A percentile compares a stretch with the other conserved stretches of the same genome.
These are phyloP conservation scores for Istiophorus platypterus DNA, from an alignment of 2,113 vertebrate genomes.

Conservation along the genomic window DNA sequence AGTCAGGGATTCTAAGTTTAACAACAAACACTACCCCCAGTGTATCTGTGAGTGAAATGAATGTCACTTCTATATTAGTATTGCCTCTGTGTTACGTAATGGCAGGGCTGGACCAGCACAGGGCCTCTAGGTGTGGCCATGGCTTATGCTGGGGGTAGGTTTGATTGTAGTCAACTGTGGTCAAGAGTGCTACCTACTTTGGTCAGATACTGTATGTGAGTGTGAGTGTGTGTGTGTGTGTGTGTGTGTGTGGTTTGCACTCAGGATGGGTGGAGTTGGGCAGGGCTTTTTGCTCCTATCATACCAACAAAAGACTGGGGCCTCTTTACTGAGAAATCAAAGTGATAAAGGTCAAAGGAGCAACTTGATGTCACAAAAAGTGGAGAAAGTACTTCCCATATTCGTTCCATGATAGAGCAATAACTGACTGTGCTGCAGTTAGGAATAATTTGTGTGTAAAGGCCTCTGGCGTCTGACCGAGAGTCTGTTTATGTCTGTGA, in stretches of 20 bases:
- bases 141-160: slow-evolving; percentile 11
- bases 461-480: background rate
- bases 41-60: background rate
- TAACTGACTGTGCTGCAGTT: background rate
- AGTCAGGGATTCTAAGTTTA: slow-evolving; percentile 22
- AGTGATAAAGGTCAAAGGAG: slow-evolving; percentile 43
- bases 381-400: background rate
- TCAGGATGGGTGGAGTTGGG: slow-evolving; percentile 70
- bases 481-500: background rate
- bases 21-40: slow-evolving; percentile 25
- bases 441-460: background rate
- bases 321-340: slow-evolving; percentile 40
- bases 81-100: background rate
- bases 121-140: slow-evolving; percentile 37
- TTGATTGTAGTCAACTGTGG: slow-evolving; percentile 59
- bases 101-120: background rate
- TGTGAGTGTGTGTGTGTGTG: slow-evolving; percentile 14
- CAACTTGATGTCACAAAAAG: slow-evolving; percentile 2
- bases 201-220: slow-evolving; percentile 43
- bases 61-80: background rate
- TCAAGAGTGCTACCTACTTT: slow-evolving; percentile 36
- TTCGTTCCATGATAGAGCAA: background rate
- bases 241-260: slow-evolving; percentile 57
- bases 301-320: slow-evolving; percentile 43
- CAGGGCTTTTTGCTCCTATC: slow-evolving; percentile 44